These are phyloP conservation scores for Rhabdophis nuchalis DNA, from an alignment of 2,797 vertebrate species.

Conservation along the genomic window DNA sequence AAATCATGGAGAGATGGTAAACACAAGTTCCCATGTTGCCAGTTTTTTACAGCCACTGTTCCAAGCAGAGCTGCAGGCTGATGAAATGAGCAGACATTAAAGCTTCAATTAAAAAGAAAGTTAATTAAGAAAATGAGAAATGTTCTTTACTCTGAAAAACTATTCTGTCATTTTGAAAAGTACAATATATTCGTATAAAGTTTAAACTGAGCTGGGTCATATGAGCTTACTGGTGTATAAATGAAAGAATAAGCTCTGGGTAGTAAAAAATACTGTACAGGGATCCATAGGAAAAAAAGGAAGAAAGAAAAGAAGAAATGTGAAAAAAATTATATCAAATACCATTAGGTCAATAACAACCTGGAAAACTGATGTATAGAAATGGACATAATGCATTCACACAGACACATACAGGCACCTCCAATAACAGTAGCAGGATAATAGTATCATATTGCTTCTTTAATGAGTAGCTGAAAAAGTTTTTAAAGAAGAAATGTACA, in stretches of 20 bases:
- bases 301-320: neutral
- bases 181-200: neutral
- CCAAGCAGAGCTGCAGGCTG: slow-evolving; percentile 32
- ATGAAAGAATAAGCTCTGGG: slow-evolving; percentile 9
- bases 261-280: slow-evolving; percentile 27
- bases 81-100: slow-evolving; percentile 54
- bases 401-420: neutral
- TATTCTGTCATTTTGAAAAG: slow-evolving; percentile 43
- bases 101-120: slow-evolving; percentile 47
- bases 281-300: slow-evolving; percentile 18
- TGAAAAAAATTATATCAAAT: neutral
- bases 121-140: slow-evolving; percentile 57
- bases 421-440: slow-evolving; percentile 21
- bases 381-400: slow-evolving; percentile 23
- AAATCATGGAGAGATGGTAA: slow-evolving; percentile 48
- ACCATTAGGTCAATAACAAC: slow-evolving; percentile 14
- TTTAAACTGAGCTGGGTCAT: slow-evolving; percentile 23
- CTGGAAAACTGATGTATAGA: slow-evolving; percentile 22
- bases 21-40: slow-evolving; percentile 32
- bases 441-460: neutral
- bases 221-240: slow-evolving; percentile 1
- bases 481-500: slow-evolving; percentile 4
- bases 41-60: slow-evolving; percentile 40
- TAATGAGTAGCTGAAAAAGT: neutral
- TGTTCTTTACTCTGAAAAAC: slow-evolving; percentile 24